phyloP scores from a whole-genome alignment of 2,888 invertebrate species.

The Melitaea athalia region DNA sequence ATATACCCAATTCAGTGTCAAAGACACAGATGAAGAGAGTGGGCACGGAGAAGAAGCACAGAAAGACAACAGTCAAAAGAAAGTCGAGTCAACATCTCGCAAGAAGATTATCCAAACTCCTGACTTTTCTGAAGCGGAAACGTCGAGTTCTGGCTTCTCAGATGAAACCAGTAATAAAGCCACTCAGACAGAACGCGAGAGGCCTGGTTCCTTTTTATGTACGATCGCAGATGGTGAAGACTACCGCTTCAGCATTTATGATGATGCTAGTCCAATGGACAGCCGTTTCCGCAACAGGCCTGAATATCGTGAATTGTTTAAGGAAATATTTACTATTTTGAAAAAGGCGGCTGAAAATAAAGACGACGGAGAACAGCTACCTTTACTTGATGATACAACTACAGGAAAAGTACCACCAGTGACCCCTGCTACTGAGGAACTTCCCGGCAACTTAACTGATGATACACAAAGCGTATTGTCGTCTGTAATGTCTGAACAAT shows the following conservation, averaged over 20 bases:
- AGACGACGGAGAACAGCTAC: constrained; percentile 89
- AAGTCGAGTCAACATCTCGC: constrained; percentile 64
- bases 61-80: constrained; percentile 75
- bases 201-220: constrained; percentile 91
- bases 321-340: constrained; percentile 91
- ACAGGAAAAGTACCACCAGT: constrained; percentile 85
- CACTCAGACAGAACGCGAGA: constrained; percentile 90
- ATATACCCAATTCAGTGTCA: constrained; percentile 84
- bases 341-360: constrained; percentile 93
- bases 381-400: constrained; percentile 85
- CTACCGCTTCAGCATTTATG: constrained; percentile 92
- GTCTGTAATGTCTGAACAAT: constrained; percentile 88
- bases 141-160: constrained; percentile 91
- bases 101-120: constrained; percentile 87
- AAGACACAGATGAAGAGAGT: constrained; percentile 85
- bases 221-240: constrained; percentile 93
- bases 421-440: constrained; percentile 85
- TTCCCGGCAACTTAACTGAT: constrained; percentile 85
- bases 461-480: constrained; percentile 89
- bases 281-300: constrained; percentile 91
- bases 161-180: constrained; percentile 92
- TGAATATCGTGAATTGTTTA: constrained; percentile 90
- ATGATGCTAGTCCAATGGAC: constrained; percentile 89
- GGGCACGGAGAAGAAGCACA: constrained; percentile 82
- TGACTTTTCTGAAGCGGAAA: constrained; percentile 93